These are phyloP conservation scores for Lophochroa leadbeateri DNA, from an alignment of 2,113 vertebrate species.

Conservation along the genomic window DNA sequence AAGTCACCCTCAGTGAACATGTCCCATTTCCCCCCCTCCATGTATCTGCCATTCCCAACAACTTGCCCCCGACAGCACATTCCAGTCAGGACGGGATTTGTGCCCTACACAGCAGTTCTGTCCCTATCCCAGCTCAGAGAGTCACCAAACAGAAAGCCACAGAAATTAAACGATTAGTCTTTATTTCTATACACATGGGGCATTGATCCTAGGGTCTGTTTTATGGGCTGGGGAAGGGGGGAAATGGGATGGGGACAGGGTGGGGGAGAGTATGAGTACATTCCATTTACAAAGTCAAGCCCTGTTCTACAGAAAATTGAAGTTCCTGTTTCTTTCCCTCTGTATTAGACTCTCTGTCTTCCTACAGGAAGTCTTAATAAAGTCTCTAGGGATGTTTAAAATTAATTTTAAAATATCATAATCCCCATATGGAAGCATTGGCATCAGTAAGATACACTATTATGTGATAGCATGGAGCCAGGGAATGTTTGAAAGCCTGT, in stretches of 20 bases:
- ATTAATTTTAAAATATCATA: background rate
- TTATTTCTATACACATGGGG: slow-evolving; percentile 42
- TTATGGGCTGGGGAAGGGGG: slow-evolving; percentile 16
- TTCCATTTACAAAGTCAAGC: slow-evolving; percentile 24
- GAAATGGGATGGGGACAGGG: background rate
- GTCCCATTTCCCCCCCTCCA: background rate
- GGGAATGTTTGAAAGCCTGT: slow-evolving; percentile 17
- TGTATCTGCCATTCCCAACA: background rate
- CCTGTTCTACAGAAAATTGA: background rate
- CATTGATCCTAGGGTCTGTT: slow-evolving; percentile 30
- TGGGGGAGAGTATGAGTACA: background rate
- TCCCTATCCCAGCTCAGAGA: background rate
- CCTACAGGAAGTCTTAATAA: slow-evolving; percentile 49
- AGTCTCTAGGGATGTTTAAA: slow-evolving; percentile 53
- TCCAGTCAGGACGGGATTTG: background rate
- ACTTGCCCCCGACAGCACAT: background rate
- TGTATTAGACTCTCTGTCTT: slow-evolving; percentile 39
- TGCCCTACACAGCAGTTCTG: background rate
- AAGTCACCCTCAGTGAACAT: background rate
- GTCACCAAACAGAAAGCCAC: slow-evolving; percentile 20
- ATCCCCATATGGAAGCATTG: background rate
- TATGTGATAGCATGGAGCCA: background rate
- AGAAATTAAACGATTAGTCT: background rate
- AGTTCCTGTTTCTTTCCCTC: background rate
- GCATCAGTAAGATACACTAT: background rate